Base-by-base conservation (phyloP, 2,113 vertebrate genomes). In the Pavo muticus region DNA sequence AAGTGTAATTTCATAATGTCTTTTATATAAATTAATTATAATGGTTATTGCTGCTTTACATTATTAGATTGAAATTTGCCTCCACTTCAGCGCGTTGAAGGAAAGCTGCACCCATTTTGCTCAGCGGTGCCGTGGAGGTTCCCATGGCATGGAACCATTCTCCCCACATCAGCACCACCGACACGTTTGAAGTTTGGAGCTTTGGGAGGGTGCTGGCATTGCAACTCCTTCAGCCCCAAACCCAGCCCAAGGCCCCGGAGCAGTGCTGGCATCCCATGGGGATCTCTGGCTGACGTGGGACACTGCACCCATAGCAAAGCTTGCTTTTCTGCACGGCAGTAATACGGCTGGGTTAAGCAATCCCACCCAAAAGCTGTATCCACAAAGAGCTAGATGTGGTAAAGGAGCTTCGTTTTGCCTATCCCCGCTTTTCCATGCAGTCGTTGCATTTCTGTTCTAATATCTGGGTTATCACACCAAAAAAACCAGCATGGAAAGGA, bases 21-120 rank as follows among this genome's bases (percentile, higher is more conserved):
- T 97, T 97, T 97, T 97, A 94, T 97, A 97, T 98, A 98, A 98
- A 98, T 98, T 98, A 98, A 98, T 98, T 98, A 98, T 94, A 96
- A 96, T 45, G 64, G 96, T 97, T 97, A 97, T 97, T 97, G 97
- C 97, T 94, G 97, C 94, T 97, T 97, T 94, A 95, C 82, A 64
- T 98, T 97, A 97, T 97, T 97, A 95, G 97, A 96, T 95, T 97
- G 97, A 95, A 95, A 96, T 96, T 93, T 94, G 90, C 96, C 95
- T 97, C 78, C 90, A 82, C 94, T 97, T 45, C 52, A 94, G 91
- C 64, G 78, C 77, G 67, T 95, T 96, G 87, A 67, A 75, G 93
- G 95, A 84, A 89, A 95, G 87, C 84, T 82, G 87, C 94, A 68
- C 82, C 90, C 65, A 68, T 93, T 83, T 86, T 74, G 70, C 52